Conservation (phyloP, 1,140 invertebrate species). For the Tribolium castaneum region DNA sequence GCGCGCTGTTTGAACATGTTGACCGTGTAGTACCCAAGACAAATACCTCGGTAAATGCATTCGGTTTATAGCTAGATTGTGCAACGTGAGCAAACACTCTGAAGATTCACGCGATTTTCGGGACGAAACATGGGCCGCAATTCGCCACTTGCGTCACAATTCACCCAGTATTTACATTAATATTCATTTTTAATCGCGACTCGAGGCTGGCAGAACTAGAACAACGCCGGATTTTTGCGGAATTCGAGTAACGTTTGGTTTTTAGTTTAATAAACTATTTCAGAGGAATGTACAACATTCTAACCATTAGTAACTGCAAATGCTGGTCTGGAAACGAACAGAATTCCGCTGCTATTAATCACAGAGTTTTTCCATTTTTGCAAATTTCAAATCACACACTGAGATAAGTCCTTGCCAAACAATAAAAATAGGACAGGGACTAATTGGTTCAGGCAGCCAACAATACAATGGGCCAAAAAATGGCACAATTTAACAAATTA, state of each 20-base stretch:
- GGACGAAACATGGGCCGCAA: too few species aligned
- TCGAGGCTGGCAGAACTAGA: neutral
- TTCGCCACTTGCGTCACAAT: too few species aligned
- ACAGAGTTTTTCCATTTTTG: neutral
- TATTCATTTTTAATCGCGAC: neutral
- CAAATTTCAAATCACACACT: too few species aligned
- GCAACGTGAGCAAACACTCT: neutral
- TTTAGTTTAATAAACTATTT: neutral
- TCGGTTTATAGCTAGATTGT: neutral
- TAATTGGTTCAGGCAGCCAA: neutral
- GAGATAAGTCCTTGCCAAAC: neutral
- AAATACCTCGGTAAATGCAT: constrained; percentile 20
- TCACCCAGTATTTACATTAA: constrained; percentile 1
- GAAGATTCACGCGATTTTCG: neutral
- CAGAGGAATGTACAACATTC: neutral
- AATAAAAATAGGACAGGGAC: neutral
- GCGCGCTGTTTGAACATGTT: constrained; percentile 18
- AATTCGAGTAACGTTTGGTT: neutral
- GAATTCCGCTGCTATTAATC: neutral
- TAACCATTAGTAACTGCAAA: constrained; percentile 6
- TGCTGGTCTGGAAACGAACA: neutral
- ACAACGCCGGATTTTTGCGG: neutral
- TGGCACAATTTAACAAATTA: neutral
- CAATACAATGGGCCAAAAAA: neutral
- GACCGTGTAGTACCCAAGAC: constrained; percentile 27